A percentile compares a stretch with the other conserved stretches of the same genome.
phyloP scores from a whole-genome alignment of 2,888 invertebrate genomes.

The Xanthorhoe spadicearia region DNA sequence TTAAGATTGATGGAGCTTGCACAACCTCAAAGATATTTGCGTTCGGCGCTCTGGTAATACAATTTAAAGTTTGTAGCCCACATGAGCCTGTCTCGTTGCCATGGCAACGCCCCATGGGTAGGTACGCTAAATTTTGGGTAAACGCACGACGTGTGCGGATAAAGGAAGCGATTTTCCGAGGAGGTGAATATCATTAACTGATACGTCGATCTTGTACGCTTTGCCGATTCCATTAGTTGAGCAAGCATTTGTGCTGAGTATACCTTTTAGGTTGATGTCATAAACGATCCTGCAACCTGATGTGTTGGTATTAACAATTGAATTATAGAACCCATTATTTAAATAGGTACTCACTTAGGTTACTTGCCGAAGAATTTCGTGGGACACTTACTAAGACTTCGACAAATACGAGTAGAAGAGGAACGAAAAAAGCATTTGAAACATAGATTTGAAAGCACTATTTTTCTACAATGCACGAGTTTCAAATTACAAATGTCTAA shows the following conservation, averaged over 20 bases:
- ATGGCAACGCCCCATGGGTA: slow-evolving; percentile 76
- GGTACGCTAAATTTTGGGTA: slow-evolving; percentile 72
- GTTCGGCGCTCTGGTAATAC: slow-evolving; percentile 73
- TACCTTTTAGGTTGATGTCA: slow-evolving; percentile 1
- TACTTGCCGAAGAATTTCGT: too few species aligned
- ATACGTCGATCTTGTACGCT: slow-evolving; percentile 59
- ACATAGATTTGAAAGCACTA: too few species aligned
- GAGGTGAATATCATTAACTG: slow-evolving; percentile 82
- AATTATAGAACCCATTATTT: too few species aligned
- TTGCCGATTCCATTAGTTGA: slow-evolving; percentile 63
- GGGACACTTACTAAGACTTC: too few species aligned
- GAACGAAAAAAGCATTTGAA: too few species aligned
- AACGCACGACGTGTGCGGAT: slow-evolving; percentile 74
- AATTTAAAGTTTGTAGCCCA: slow-evolving; percentile 83
- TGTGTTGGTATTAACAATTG: neutral
- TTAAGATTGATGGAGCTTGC: slow-evolving; percentile 45
- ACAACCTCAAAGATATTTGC: slow-evolving; percentile 67
- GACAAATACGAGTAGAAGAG: too few species aligned
- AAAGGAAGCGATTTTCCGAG: slow-evolving; percentile 80
- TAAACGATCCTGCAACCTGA: neutral
- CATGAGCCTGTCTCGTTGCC: slow-evolving; percentile 78
- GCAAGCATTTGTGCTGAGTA: slow-evolving; percentile 36
- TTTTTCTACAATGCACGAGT: too few species aligned
- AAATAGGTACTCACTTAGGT: too few species aligned
- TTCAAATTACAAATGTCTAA: too few species aligned